Base-by-base conservation (phyloP, 2,797 vertebrate genomes). In the Natrix natrix region DNA sequence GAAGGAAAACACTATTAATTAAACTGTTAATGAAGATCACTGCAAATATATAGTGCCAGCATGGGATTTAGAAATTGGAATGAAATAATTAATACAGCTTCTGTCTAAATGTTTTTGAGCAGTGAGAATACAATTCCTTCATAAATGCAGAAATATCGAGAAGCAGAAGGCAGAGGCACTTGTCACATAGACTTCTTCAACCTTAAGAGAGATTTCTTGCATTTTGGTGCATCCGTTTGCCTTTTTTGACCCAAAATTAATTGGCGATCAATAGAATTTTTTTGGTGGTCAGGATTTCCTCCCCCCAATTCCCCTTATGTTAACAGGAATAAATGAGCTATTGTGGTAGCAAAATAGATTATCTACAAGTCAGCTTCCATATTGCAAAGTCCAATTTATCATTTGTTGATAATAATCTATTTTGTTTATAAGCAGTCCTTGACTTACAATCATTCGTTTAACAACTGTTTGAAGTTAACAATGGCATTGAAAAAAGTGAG, bases 71-170 rank as follows among this genome's bases (percentile, higher is more conserved):
- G 95, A 95, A 95, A 96, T 95, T 96, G 94, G 93, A 89, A 97
- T n/a, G n/a, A n/a, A n/a, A 95, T 97, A 96, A 96, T 97, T 97
- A 97, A 96, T 95, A 95, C 91, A 95, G 93, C 95, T 90, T 92
- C 94, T 91, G 88, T 95, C 95, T 96, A 95, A 96, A 96, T 94
- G 93, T 93, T 96, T 96, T 95, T 97, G 96, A 96, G 96, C 95
- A 94, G 92, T 54, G 92, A 93, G 94, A 96, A 95, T 97, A 96
- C 95, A 96, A 96, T 94, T 96, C 94, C 94, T 94, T 94, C 22
- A 0, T 95, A 96, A 96, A 94, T 94, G 94, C 95, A 96, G 97
- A 96, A 97, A 96, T 96, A 95, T 87, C 90, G 22, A 94, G 93
- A 91, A 94, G 92, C 32, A 94, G 94, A 95, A 69, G 63, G 94